phyloP scores from a whole-genome alignment of 2,888 invertebrate species.

The Pammene aurita region DNA sequence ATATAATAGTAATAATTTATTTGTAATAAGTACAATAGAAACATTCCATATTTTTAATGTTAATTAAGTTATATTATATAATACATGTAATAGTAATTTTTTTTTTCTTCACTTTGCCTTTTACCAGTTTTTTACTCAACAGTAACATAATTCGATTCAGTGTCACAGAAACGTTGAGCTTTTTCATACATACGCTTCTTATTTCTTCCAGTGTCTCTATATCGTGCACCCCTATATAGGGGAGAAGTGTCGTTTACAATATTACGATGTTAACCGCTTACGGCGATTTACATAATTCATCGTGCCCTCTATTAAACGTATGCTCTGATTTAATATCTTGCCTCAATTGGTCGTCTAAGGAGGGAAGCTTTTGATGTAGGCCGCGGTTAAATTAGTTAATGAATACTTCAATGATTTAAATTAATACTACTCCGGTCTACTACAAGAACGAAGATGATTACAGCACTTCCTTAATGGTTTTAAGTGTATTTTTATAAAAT shows the following conservation, averaged over 20 bases:
- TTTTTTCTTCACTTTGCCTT: too few relatives aligned
- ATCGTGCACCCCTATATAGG: conserved; percentile 19
- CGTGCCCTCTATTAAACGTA: conserved; percentile 58
- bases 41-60: too few relatives aligned
- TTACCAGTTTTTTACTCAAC: too few relatives aligned
- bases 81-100: too few relatives aligned
- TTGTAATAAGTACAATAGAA: too few relatives aligned
- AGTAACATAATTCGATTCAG: too few relatives aligned
- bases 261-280: conserved; percentile 81
- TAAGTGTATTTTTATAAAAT: too few relatives aligned
- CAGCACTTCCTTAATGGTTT: too few relatives aligned
- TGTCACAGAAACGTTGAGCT: too few relatives aligned
- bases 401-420: background rate
- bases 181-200: background rate
- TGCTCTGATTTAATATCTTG: conserved; percentile 64
- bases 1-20: too few relatives aligned
- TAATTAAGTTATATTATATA: too few relatives aligned
- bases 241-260: conserved; percentile 78
- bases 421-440: background rate
- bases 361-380: conserved; percentile 3
- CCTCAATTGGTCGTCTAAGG: conserved; percentile 62
- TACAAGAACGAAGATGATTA: too few relatives aligned
- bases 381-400: conserved; percentile 14
- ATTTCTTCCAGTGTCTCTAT: conserved; percentile 48
- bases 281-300: conserved; percentile 82